A percentile compares a stretch with the other conserved stretches of the same genome.
Evolutionary conservation across 2,888 invertebrate species (phyloP).

Genomic region (Liodrosophila aerea): DNA sequence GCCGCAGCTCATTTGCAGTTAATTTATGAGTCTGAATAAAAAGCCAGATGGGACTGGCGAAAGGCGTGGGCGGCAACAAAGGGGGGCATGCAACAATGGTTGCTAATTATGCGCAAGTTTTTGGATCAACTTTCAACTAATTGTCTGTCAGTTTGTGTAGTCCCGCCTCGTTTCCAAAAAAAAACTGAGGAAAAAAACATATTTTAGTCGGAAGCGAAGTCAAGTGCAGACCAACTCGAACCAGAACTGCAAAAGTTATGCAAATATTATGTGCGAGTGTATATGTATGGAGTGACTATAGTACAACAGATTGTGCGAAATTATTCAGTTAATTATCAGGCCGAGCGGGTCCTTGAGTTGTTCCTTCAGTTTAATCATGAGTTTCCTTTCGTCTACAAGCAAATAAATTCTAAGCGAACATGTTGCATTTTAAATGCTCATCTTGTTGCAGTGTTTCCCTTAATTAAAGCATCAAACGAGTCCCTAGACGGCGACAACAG

Average conservation of each 20-base stretch:
- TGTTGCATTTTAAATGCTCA: slow-evolving; percentile 11
- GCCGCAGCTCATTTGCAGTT: slow-evolving; percentile 56
- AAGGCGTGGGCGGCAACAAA: not conserved
- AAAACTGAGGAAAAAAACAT: not conserved
- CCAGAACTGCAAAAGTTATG: slow-evolving; percentile 35
- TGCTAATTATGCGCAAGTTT: slow-evolving; percentile 69
- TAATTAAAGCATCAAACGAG: slow-evolving; percentile 48
- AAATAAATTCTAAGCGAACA: no score
- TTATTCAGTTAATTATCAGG: slow-evolving; percentile 47
- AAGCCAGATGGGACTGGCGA: slow-evolving; percentile 8
- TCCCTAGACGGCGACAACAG: slow-evolving; percentile 14
- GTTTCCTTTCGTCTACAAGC: no score
- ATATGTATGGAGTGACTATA: not conserved
- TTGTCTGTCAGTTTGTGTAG: slow-evolving; percentile 46
- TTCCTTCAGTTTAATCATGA: slow-evolving; percentile 24
- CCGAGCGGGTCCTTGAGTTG: not conserved
- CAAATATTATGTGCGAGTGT: slow-evolving; percentile 37
- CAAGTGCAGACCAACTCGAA: slow-evolving; percentile 34
- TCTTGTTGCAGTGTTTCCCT: slow-evolving; percentile 30
- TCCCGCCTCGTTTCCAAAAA: slow-evolving; percentile 13
- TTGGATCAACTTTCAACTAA: slow-evolving; percentile 66
- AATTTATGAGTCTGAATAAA: slow-evolving; percentile 48
- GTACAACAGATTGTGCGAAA: slow-evolving; percentile 35
- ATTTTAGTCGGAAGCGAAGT: slow-evolving; percentile 26
- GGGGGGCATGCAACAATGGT: slow-evolving; percentile 53